Evolutionary conservation across 2,113 vertebrate species (phyloP), one percentile per base, ranked within the genome.

Genomic region (Neogobius melanostomus): DNA sequence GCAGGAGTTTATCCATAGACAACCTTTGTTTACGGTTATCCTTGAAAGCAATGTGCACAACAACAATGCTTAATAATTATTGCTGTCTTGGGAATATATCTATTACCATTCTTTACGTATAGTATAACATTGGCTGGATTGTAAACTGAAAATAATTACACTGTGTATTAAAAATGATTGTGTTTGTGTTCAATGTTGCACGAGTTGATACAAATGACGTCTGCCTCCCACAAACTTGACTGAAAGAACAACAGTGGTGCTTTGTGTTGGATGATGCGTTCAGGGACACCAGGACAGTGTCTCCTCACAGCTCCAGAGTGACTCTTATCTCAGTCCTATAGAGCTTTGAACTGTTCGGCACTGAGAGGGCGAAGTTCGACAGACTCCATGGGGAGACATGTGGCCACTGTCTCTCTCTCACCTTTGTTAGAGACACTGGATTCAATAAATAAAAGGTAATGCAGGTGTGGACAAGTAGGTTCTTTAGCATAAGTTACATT

Each of bases 301-400:
- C n/a, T 67, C 68, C 75, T 48, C 66, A 64, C 65, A 48, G 68
- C 56, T 42, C 68, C 76, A 70, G 36, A 67, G 63, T 17, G 49
- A 61, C 53, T 72, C 68, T 74, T 66, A 71, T 84, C 81, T 79
- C 67, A 71, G 71, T 63, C 74, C 43, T 2, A 11, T 65, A 84
- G 83, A 87, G 67, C n/a, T 81, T 74, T 79, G 71, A 77, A 73
- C 62, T 47, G 61, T 48, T 16, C 3, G 8, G 44, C 60, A 70
- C 44, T 68, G n/a, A 63, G 67, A 57, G 66, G 48, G 17, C 64
- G 82, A 68, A 60, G 74, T 72, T 66, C 51, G 82, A 68, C 75
- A 73, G 69, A 79, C 17, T 14, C 12, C 53, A 17, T 10, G 43
- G 49, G 49, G 16, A 56, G 43, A 70, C 14, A 52, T 28, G 62